phyloP scores from a whole-genome alignment of 64 coral and sea anemone species.

The Platygyra sinensis region DNA sequence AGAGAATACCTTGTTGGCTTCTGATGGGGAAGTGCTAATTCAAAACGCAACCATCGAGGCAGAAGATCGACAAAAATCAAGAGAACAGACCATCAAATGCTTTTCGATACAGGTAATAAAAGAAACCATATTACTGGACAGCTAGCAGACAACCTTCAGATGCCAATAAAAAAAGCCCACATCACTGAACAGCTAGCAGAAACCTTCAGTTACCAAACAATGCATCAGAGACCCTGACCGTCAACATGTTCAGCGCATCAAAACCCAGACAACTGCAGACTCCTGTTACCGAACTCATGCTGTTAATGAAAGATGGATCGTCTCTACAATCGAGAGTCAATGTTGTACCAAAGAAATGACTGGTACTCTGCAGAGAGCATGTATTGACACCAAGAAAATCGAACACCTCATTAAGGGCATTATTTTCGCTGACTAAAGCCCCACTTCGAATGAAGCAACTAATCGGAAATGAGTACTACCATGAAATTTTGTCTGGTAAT shows the following conservation, averaged over 20 bases:
- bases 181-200: slow-evolving; percentile 55
- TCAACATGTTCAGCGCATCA: background rate
- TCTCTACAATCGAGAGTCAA: slow-evolving; percentile 52
- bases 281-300: slow-evolving; percentile 26
- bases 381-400: slow-evolving; percentile 47
- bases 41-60: slow-evolving; percentile 20
- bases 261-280: background rate
- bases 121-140: slow-evolving; percentile 24
- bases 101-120: slow-evolving; percentile 38
- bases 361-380: slow-evolving; percentile 59
- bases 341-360: slow-evolving; percentile 66
- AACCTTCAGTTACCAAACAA: slow-evolving; percentile 17
- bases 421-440: slow-evolving; percentile 60
- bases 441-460: slow-evolving; percentile 32
- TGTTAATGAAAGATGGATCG: slow-evolving; percentile 42
- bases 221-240: background rate
- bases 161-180: slow-evolving; percentile 1
- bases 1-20: slow-evolving; percentile 1
- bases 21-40: slow-evolving; percentile 10
- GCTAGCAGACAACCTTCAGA: slow-evolving; percentile 44
- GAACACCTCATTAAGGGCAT: slow-evolving; percentile 42
- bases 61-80: slow-evolving; percentile 1
- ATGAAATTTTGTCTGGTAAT: slow-evolving; percentile 37
- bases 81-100: slow-evolving; percentile 1
- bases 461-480: slow-evolving; percentile 72